Base-by-base conservation (phyloP, 2,113 vertebrate genomes). In the Mormoops blainvillei region DNA sequence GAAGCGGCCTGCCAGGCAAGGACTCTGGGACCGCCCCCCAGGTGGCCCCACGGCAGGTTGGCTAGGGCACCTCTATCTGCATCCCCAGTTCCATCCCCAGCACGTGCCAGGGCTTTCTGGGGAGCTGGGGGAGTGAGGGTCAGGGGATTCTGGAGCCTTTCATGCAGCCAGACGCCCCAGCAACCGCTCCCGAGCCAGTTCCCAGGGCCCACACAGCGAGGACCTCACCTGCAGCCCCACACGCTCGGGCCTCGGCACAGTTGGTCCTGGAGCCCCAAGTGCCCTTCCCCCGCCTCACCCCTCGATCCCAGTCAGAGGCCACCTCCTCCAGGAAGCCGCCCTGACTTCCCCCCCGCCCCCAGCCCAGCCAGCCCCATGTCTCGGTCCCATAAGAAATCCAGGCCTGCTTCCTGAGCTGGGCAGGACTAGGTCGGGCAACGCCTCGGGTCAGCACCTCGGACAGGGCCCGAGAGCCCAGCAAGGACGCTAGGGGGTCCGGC, bases 401-500 rank as follows among this genome's bases (percentile, higher is more conserved):
- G 28, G n/a, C 5, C 5, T 28, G 10, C 3, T 58, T 26, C 31
- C 58, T 5, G 33, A 65, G 71, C 84, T 10, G 41, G 16, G 22
- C 7, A 0, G 67, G 28, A 14, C 1, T 4, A 2, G 18, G 26
- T 13, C 28, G 18, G 28, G 4, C 2, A 22, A 31, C 2, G 0
- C 20, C 2, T 6, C 6, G 1, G 43, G 1, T 14, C 41, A 82
- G 86, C 54, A 65, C 68, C 86, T 58, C 0, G 6, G 38, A 45
- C 19, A 52, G 86, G 48, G 45, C 33, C 56, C 1, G 14, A 18
- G 6, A 16, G 18, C 31, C 18, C 52, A 9, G 45, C 18, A 3
- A 24, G 31, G 77, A 36, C 6, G 2, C 28, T 0, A 2, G 31
- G 50, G 2, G 45, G 13, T 74, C 3, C 0, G 0, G 0, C 0